phyloP scores from a whole-genome alignment of 2,888 invertebrate species.

The Yponomeuta evonymella region DNA sequence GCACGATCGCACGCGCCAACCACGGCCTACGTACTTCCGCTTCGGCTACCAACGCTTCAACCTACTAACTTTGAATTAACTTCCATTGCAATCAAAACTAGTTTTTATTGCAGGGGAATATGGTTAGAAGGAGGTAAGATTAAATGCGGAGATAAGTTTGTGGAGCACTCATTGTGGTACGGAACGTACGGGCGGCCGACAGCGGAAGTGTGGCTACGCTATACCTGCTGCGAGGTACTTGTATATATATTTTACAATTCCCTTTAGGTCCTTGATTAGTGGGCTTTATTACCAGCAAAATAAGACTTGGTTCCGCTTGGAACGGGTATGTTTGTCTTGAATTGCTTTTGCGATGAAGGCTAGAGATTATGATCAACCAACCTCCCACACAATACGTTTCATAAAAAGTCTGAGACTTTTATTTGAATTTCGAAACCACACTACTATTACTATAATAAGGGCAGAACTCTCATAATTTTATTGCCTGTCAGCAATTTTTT shows the following conservation, averaged over 20 bases:
- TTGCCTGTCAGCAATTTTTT: too few species aligned
- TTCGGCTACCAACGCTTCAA: neutral
- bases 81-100: neutral
- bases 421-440: too few species aligned
- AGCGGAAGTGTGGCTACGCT: neutral
- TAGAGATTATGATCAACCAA: neutral
- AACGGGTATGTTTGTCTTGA: neutral
- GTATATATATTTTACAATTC: neutral
- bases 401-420: neutral
- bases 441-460: too few species aligned
- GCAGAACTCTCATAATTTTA: too few species aligned
- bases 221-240: neutral
- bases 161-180: neutral
- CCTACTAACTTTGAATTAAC: neutral
- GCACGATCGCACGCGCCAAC: neutral
- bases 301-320: neutral
- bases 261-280: neutral
- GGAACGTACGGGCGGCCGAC: neutral
- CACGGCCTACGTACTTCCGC: neutral
- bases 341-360: neutral
- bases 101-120: neutral
- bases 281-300: neutral
- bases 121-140: neutral
- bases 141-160: neutral
- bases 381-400: neutral